Conservation (phyloP, 2,888 invertebrate species). For the Hypomecis atomaria region DNA sequence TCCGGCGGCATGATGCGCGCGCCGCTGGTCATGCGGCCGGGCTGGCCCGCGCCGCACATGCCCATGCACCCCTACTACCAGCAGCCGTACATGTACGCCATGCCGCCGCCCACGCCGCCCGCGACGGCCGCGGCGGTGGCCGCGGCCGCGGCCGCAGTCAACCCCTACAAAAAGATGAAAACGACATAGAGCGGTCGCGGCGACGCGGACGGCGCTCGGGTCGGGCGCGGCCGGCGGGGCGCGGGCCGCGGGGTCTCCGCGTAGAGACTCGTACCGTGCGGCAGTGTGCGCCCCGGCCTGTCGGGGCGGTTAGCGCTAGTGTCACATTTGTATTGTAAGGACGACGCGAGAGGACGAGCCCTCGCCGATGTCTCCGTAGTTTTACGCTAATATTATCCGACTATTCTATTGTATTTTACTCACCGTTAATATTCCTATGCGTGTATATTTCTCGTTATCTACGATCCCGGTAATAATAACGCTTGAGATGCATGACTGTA, state of each 20-base stretch:
- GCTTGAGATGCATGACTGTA: slow-evolving; percentile 94
- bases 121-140: slow-evolving; percentile 73
- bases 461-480: slow-evolving; percentile 94
- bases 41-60: slow-evolving; percentile 79
- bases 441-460: slow-evolving; percentile 84
- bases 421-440: slow-evolving; percentile 80
- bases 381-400: slow-evolving; percentile 74
- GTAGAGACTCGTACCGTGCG: slow-evolving; percentile 80
- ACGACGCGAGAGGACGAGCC: slow-evolving; percentile 77
- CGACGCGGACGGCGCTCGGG: slow-evolving; percentile 29
- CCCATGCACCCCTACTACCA: slow-evolving; percentile 78
- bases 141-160: slow-evolving; percentile 83
- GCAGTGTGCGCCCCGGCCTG: slow-evolving; percentile 77
- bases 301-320: slow-evolving; percentile 81
- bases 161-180: slow-evolving; percentile 96
- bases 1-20: slow-evolving; percentile 74
- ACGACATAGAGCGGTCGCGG: slow-evolving; percentile 86
- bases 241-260: slow-evolving; percentile 81
- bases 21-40: slow-evolving; percentile 75
- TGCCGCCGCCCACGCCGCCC: slow-evolving; percentile 78
- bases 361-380: slow-evolving; percentile 81
- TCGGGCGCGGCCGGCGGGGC: slow-evolving; percentile 70
- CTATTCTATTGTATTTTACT: slow-evolving; percentile 80
- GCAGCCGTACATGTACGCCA: slow-evolving; percentile 81
- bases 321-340: slow-evolving; percentile 84